Conservation (phyloP, 2,113 vertebrate species). For the Hypanus sabinus region DNA sequence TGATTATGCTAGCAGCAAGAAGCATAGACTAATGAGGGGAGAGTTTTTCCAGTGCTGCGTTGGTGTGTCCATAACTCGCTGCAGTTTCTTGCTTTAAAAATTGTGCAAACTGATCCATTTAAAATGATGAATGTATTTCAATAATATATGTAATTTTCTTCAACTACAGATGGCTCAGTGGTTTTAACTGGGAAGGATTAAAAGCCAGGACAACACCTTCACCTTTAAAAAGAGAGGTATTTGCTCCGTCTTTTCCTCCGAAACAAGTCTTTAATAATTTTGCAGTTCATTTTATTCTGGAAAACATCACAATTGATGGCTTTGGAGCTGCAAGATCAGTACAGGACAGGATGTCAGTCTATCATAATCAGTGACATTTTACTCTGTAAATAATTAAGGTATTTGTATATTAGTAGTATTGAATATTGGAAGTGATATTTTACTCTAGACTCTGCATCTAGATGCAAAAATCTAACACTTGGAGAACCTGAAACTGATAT, state of each 20-base stretch:
- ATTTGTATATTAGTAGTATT: neutral
- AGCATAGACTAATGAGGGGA: too few species aligned
- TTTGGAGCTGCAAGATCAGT: neutral
- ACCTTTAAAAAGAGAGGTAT: constrained; percentile 80
- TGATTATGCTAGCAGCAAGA: too few species aligned
- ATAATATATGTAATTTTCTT: constrained; percentile 21
- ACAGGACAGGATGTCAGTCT: neutral
- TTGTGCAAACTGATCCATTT: too few species aligned
- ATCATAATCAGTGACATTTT: neutral
- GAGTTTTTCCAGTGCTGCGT: too few species aligned
- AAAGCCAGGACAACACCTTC: constrained; percentile 68
- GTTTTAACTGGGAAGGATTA: constrained; percentile 85
- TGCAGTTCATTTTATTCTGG: neutral
- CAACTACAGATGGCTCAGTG: constrained; percentile 75
- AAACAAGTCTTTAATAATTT: neutral
- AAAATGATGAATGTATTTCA: neutral
- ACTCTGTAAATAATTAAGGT: neutral
- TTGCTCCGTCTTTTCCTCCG: neutral
- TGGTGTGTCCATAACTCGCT: too few species aligned
- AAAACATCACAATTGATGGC: neutral
- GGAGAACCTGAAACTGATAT: neutral
- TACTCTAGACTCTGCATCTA: neutral
- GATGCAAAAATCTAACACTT: neutral
- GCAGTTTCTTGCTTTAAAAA: too few species aligned
- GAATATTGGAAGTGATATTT: too few species aligned